Evolutionary conservation across 2,113 vertebrate genomes (phyloP), one percentile per base, ranked within the genome.

Genomic region (Peucedramus taeniatus): DNA sequence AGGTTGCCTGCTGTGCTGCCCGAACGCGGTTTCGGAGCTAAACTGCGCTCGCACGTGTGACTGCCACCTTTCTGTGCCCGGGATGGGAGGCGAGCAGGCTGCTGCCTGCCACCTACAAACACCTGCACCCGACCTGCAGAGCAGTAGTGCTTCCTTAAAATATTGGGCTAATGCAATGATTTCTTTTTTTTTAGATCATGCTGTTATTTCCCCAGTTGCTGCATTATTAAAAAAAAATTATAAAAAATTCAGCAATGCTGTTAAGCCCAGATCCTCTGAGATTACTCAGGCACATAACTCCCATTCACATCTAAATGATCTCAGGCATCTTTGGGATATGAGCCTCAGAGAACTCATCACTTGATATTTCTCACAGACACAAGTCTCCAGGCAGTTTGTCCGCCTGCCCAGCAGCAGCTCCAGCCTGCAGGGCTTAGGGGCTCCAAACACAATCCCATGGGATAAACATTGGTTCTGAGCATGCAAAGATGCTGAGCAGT

Each of bases 401-500:
- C 83, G 66, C 35, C 66, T 54, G 59, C 21, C n/a, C 85, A 93
- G 75, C n/a, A 45, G 60, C 1, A 0, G 50, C 33, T 88, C 54
- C 88, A 65, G 49, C 49, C 74, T 59, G 23, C 51, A 11, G n/a
- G 40, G 75, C 49, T 60, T 24, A 45, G n/a, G 28, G 45, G 17
- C 49, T 80, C 59, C 8, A 13, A 66, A 28, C 50, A 83, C 80
- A 66, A 1, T n/a, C 47, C 40, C n/a, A 1, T 1, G 44, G 63
- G 37, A 61, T 30, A 66, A 93, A 65, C 26, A 3, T 0, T 11
- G 20, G 14, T 9, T 65, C 28, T 0, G 12, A 71, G 66, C 26
- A 30, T 0, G 1, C 4, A 30, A 13, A 88, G 50, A 39, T 37
- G 17, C 50, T 45, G 49, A 70, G 26, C 50, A 28, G 37, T 1